Evolutionary conservation across 2,888 invertebrate genomes (phyloP), one percentile per base, ranked within the genome.

Genomic region (Eupithecia tripunctaria): DNA sequence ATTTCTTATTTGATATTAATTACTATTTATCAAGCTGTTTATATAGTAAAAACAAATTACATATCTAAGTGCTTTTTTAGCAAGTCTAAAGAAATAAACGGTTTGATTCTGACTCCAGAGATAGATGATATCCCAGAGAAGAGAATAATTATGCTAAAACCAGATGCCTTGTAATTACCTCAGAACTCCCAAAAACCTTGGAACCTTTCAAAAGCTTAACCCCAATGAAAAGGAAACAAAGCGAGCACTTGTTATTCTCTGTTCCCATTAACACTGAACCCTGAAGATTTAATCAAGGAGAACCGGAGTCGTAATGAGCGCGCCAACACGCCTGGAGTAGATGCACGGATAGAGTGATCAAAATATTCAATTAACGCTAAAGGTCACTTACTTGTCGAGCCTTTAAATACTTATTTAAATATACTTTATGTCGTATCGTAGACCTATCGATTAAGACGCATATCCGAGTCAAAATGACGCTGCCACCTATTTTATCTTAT

Each of bases 361-460:
- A 73, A 74, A 70, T 56, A 76, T 77, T 75, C 71, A 78, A 79
- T 79, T 78, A 77, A 77, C 73, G 51, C 29, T 47, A 78, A 79
- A 79, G 79, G 78, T 79, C 79, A 77, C 74, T 74, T 68, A n/a
- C 76, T 79, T 78, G 76, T 6, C 10, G 18, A 32, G 29, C 18
- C 15, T 62, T 21, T 51, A 18, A 21, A 56, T 25, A 56, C 21
- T 51, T 8, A 15, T 38, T 10, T 12, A 12, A 38, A 38, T 12
- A 2, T 38, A 38, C 38, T 4, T 32, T 32, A 29, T 8, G 4
- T 7, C 36, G n/a, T n/a, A n/a, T n/a, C n/a, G n/a, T n/a, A n/a
- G n/a, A n/a, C n/a, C n/a, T n/a, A n/a, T n/a, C n/a, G n/a, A n/a
- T n/a, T n/a, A n/a, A n/a, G n/a, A n/a, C n/a, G n/a, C n/a, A n/a